Evolutionary conservation across 2,113 vertebrate genomes (phyloP), one percentile per base, ranked within the genome.

Genomic region (Gymnogyps californianus): DNA sequence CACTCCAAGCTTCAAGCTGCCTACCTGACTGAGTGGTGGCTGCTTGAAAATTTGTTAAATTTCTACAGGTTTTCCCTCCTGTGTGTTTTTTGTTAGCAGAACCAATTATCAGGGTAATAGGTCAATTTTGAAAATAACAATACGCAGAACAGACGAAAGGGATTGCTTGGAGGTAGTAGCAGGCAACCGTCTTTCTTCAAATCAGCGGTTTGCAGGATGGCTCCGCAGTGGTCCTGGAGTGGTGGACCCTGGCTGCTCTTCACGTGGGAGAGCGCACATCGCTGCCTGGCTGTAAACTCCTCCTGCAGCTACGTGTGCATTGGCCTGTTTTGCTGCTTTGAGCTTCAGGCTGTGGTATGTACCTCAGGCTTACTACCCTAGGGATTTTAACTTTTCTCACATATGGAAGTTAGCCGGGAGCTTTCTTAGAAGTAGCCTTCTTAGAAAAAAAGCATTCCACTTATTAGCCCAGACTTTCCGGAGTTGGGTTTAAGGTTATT

Each of bases 291-390:
- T 84, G 52, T 76, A 75, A 47, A 75, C 61, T 32, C 16, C 38
- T 79, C 57, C 84, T 87, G 77, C 95, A 87, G 91, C 88, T 76
- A n/a, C 1, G 0, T 90, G 87, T 96, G 90, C 90, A 49, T 32
- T 95, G 90, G 67, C 80, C 83, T 93, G 83, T 74, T 83, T 67
- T 87, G 54, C 81, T 96, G 67, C 85, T 94, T 76, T 74, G 59
- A 94, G 92, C 89, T 93, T 44, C 81, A 91, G 90, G 92, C 85
- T 83, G n/a, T 54, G 71, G 14, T 71, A 19, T 29, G 75, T 74
- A 87, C 93, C 80, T 87, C 62, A 36, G 95, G 95, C 89, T 90
- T 76, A 31, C 44, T 51, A 36, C 65, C 34, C 42, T 5, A 67
- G 91, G 70, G 32, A 64, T 75, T 95, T 92, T 93, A 57, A 47